phyloP scores from a whole-genome alignment of 2,888 invertebrate genomes.

The Parnassius apollo region DNA sequence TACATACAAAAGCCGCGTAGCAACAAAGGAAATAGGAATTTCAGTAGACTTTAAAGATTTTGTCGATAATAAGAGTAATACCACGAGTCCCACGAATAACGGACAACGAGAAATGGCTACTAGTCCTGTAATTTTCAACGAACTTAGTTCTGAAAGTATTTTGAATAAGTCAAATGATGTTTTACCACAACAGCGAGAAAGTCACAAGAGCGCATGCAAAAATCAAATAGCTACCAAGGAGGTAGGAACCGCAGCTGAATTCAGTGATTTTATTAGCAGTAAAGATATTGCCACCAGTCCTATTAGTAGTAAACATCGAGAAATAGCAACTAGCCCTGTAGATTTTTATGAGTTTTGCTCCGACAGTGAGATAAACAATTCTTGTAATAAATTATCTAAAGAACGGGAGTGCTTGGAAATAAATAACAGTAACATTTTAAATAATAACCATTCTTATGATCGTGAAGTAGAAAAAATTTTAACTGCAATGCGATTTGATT shows the following conservation, averaged over 20 bases:
- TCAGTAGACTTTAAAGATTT: neutral
- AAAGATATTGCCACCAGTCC: constrained; percentile 18
- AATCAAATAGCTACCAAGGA: neutral
- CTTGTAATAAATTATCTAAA: constrained; percentile 22
- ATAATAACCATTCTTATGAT: constrained; percentile 42
- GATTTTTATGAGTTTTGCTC: neutral
- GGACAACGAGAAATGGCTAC: constrained; percentile 22
- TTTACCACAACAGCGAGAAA: no score
- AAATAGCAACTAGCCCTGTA: constrained; percentile 31
- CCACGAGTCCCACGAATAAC: neutral
- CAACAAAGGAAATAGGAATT: neutral
- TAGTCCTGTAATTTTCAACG: constrained; percentile 26
- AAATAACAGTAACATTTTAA: constrained; percentile 46
- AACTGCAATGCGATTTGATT: constrained; percentile 48
- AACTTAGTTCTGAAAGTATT: no score
- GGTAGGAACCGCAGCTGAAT: neutral
- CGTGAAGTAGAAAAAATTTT: constrained; percentile 61
- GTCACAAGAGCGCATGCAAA: neutral
- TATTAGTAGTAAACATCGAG: neutral
- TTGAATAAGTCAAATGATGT: no score
- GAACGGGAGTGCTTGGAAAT: constrained; percentile 42
- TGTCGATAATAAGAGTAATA: constrained; percentile 1
- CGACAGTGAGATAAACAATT: constrained; percentile 15
- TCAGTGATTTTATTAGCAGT: neutral
- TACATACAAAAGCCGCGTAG: neutral